phyloP scores from a whole-genome alignment of 2,113 vertebrate species.

The Lasiurus borealis region DNA sequence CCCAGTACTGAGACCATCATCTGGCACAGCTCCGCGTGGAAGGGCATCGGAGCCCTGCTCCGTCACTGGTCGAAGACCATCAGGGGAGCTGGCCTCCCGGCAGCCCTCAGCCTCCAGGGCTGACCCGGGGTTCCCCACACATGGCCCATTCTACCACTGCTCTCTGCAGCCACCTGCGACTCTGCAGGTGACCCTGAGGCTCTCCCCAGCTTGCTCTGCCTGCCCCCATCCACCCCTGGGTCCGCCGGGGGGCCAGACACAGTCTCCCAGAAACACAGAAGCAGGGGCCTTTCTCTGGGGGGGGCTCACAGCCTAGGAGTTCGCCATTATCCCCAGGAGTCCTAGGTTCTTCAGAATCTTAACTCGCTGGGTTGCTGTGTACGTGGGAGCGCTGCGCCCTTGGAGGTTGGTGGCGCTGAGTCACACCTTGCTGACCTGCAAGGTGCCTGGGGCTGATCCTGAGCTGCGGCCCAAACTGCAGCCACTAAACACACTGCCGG shows the following conservation, averaged over 20 bases:
- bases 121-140: neutral
- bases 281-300: rapidly evolving
- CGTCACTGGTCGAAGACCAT: no score
- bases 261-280: neutral
- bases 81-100: neutral
- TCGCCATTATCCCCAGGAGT: neutral
- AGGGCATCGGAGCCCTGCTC: rapidly evolving
- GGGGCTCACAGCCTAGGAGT: neutral
- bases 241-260: rapidly evolving
- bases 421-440: neutral
- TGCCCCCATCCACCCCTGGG: rapidly evolving
- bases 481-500: neutral
- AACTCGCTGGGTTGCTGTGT: neutral
- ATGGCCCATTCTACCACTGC: rapidly evolving
- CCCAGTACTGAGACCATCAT: rapidly evolving
- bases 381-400: neutral
- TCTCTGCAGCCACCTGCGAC: neutral
- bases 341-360: neutral
- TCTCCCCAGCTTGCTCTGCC: no score
- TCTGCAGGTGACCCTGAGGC: neutral
- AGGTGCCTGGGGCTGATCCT: neutral
- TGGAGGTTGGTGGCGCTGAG: neutral
- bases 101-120: neutral
- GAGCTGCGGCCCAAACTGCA: neutral
- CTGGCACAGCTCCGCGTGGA: neutral